Conservation (phyloP, 2,113 vertebrate species). For the Camelus dromedarius region DNA sequence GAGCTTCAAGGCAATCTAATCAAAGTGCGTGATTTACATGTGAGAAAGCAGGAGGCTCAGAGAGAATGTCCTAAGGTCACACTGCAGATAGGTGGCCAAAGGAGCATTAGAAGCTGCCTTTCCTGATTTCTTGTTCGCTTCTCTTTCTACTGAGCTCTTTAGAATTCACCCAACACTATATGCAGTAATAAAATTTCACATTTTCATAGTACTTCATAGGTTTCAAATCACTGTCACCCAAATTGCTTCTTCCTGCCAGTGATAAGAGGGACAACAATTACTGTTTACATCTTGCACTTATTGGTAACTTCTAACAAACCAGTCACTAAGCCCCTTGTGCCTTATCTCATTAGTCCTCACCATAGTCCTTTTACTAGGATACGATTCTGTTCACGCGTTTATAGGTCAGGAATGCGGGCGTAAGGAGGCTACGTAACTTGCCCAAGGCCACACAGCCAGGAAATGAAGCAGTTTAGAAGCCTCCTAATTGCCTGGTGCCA, state of each 20-base stretch:
- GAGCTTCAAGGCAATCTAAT: not conserved
- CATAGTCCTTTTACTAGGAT: not conserved
- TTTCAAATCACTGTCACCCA: slow-evolving; percentile 41
- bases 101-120: not conserved
- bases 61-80: not conserved
- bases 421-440: slow-evolving; percentile 47
- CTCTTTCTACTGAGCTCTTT: not conserved
- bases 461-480: not conserved
- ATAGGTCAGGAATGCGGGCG: not conserved
- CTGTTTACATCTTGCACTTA: not conserved
- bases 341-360: not conserved
- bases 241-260: not conserved
- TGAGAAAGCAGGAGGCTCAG: not conserved
- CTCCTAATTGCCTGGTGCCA: slow-evolving; percentile 37
- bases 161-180: not conserved
- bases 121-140: not conserved
- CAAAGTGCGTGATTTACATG: not conserved
- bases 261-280: not conserved
- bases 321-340: not conserved
- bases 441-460: slow-evolving; percentile 34
- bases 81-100: not conserved
- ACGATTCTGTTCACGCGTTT: slow-evolving; percentile 27
- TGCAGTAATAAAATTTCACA: slow-evolving; percentile 3
- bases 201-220: not conserved
- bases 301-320: not conserved